Evolutionary conservation across 2,888 invertebrate species (phyloP).

Genomic region (Cephonodes hylas): DNA sequence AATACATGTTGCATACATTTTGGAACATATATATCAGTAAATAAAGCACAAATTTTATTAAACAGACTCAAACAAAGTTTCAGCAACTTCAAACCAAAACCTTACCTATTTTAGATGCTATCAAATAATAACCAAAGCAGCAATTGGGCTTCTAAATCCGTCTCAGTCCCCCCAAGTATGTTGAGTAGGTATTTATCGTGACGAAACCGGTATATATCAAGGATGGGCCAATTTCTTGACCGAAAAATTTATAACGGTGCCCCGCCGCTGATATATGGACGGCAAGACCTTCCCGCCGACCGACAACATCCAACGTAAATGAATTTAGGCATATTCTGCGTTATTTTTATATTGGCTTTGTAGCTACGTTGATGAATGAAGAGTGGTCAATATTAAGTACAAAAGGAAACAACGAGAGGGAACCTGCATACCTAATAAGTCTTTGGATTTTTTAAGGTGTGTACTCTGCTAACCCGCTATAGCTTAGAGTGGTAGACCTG

Average conservation of each 20-base stretch:
- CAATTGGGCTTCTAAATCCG: slow-evolving; percentile 5
- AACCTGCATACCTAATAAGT: too few species aligned
- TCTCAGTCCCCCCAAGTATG: slow-evolving; percentile 36
- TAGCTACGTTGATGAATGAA: too few species aligned
- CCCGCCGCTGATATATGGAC: slow-evolving; percentile 51
- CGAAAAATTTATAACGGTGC: slow-evolving; percentile 76
- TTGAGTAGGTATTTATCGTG: slow-evolving; percentile 60
- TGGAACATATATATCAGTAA: too few species aligned
- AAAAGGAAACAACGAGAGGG: too few species aligned
- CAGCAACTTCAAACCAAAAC: too few species aligned
- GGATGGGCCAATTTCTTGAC: slow-evolving; percentile 72
- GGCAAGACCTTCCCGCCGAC: slow-evolving; percentile 40
- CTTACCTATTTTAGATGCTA: too few species aligned
- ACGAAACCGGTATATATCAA: slow-evolving; percentile 64
- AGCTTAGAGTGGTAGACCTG: too few species aligned
- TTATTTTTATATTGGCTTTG: slow-evolving; percentile 15
- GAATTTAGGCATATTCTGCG: slow-evolving; percentile 18
- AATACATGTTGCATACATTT: too few species aligned
- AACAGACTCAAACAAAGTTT: too few species aligned
- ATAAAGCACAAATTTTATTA: not conserved
- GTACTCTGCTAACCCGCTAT: too few species aligned
- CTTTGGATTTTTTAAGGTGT: too few species aligned
- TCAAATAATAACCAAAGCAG: not conserved
- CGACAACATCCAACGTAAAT: slow-evolving; percentile 27
- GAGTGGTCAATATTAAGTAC: too few species aligned